Evolutionary conservation across 2,113 vertebrate genomes (phyloP), one percentile per base, ranked within the genome.

Genomic region (Elanoides forficatus): DNA sequence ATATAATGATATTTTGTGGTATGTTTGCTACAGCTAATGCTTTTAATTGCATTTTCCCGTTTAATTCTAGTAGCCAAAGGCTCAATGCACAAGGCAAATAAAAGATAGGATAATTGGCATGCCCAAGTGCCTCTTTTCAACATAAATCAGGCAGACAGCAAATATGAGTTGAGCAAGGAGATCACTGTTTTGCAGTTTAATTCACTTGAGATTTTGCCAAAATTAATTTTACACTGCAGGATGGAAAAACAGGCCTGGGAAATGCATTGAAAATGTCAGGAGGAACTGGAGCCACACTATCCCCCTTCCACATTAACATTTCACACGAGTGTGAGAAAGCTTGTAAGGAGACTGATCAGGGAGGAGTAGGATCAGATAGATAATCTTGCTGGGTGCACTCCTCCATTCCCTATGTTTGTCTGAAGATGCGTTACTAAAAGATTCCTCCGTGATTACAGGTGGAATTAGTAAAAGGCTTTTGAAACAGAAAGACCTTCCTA

Each of bases 51-150:
- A 83, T 94, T 97, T 97, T 94, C 86, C 53, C 84, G 74, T 96
- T 96, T 95, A 95, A 97, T 97, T 97, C 84, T 76, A 83, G 88
- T 89, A 97, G 97, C 96, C 97, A 96, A 97, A 96, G 96, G 95
- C 95, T 92, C 6, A 66, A 86, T 84, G 68, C 90, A 94, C 67
- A 90, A 93, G 93, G 80, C 88, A 94, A 94, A 96, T 90, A 93
- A 93, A 93, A 86, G 74, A 59, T 67, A 91, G 63, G 75, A 85
- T 93, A 91, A 96, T 66, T 96, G 95, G 81, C 84, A 65, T 91
- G 68, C 72, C 93, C 95, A 71, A 86, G 74, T 95, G 86, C 65
- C 75, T 63, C 71, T 92, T 75, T 90, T 95, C 74, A 40, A 91
- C 59, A 85, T 90, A 95, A 97, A 92, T 95, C 89, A 97, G 93